A percentile compares a stretch with the other conserved stretches of the same genome.
phyloP scores from a whole-genome alignment of 1,140 invertebrate species.

The Pseudomyrmex cubaensis region DNA sequence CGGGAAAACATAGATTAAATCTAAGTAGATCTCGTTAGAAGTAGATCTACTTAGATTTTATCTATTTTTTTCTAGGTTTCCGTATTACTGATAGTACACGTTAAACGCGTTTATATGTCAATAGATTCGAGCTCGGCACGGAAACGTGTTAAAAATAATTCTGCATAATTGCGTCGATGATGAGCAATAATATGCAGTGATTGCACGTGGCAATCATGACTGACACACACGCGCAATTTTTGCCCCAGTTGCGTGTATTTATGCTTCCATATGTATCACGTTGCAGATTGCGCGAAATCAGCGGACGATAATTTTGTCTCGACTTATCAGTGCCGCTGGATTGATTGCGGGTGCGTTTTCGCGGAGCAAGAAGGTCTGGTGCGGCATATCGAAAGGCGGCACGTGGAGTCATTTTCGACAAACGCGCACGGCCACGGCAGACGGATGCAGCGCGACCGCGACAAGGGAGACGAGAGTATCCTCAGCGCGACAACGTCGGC shows the following conservation, averaged over 20 bases:
- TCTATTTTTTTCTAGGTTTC: no score
- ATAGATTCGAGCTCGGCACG: neutral
- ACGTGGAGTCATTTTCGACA: constrained; percentile 90
- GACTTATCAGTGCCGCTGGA: constrained; percentile 91
- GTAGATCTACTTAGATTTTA: no score
- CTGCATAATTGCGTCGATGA: no score
- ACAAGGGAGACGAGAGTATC: constrained; percentile 69
- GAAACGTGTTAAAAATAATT: no score
- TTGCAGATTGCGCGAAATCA: constrained; percentile 70
- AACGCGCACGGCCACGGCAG: constrained; percentile 74
- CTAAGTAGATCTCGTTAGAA: no score
- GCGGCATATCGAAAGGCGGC: constrained; percentile 95
- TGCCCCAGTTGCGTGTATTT: constrained; percentile 35
- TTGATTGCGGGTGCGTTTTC: constrained; percentile 93
- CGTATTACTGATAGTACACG: no score
- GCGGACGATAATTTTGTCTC: constrained; percentile 69
- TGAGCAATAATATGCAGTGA: neutral
- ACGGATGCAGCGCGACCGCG: constrained; percentile 75
- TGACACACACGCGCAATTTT: neutral
- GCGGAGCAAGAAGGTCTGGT: constrained; percentile 92
- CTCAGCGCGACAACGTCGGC: neutral
- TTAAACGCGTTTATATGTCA: neutral
- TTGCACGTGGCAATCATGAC: neutral
- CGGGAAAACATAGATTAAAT: no score
- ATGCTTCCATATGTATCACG: constrained; percentile 10